These are phyloP conservation scores for Lordiphosa clarofinis DNA, from an alignment of 1,140 invertebrate species.

Conservation along the genomic window DNA sequence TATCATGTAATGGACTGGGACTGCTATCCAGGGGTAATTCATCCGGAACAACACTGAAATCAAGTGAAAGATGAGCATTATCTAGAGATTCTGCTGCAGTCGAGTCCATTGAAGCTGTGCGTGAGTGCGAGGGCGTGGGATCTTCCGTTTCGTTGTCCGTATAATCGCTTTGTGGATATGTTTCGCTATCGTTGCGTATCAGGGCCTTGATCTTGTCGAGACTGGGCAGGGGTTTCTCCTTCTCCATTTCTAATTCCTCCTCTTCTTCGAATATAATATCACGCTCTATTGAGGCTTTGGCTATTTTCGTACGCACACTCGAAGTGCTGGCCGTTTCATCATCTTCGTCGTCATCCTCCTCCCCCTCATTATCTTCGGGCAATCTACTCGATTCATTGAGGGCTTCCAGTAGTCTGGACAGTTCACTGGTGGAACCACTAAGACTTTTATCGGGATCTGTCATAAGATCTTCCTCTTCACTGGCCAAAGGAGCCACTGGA, in stretches of 20 bases:
- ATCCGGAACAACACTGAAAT: conserved; percentile 71
- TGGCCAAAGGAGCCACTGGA: no score
- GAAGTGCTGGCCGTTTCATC: conserved; percentile 61
- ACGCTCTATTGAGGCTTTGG: conserved; percentile 61
- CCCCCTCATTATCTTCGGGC: no score
- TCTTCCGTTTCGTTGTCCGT: conserved; percentile 42
- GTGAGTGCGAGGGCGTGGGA: conserved; percentile 56
- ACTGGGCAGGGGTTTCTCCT: conserved; percentile 14
- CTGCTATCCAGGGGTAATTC: conserved; percentile 57
- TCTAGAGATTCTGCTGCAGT: conserved; percentile 17
- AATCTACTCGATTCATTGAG: no score
- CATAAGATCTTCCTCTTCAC: no score
- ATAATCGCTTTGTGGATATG: conserved; percentile 66
- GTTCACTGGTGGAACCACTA: no score
- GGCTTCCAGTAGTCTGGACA: no score
- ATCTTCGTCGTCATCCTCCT: conserved; percentile 48
- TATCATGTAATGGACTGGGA: conserved; percentile 61
- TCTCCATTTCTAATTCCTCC: conserved; percentile 5
- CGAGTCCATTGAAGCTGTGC: conserved; percentile 61
- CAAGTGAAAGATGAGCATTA: conserved; percentile 28
- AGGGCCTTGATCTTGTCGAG: conserved; percentile 63
- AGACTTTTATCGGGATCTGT: no score
- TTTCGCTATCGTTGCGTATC: conserved; percentile 65
- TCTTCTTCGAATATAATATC: conserved; percentile 50
- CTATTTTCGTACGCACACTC: no score